phyloP scores from a whole-genome alignment of 2,113 vertebrate species.

The Cervus canadensis region DNA sequence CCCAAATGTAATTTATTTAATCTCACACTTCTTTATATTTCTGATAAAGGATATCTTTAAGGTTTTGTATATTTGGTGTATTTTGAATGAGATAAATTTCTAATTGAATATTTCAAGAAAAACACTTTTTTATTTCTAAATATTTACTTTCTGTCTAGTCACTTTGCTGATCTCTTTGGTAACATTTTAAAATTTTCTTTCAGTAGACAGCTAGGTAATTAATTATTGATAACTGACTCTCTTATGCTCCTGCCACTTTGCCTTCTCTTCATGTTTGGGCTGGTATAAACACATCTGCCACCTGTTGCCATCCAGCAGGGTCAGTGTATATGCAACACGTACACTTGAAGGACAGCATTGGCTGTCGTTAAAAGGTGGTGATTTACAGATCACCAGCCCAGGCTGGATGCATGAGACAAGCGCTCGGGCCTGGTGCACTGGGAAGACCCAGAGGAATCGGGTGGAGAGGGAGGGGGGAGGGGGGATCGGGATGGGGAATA shows the following conservation, averaged over 20 bases:
- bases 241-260: background rate
- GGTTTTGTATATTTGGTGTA: background rate
- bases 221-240: background rate
- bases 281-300: background rate
- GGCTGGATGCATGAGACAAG: too few relatives aligned
- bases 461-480: too few relatives aligned
- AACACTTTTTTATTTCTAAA: background rate
- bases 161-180: background rate
- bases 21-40: background rate
- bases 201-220: background rate
- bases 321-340: background rate
- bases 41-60: background rate
- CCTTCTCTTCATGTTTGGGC: background rate
- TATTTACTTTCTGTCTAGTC: background rate
- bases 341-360: background rate
- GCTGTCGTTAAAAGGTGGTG: background rate
- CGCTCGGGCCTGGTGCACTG: too few relatives aligned
- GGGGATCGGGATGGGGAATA: too few relatives aligned
- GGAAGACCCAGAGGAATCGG: too few relatives aligned
- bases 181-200: background rate
- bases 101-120: background rate
- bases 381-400: too few relatives aligned
- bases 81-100: background rate
- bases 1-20: background rate
- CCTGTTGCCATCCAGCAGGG: background rate